Conservation (phyloP, 2,797 vertebrate species). For the Centropyge bicolor region DNA sequence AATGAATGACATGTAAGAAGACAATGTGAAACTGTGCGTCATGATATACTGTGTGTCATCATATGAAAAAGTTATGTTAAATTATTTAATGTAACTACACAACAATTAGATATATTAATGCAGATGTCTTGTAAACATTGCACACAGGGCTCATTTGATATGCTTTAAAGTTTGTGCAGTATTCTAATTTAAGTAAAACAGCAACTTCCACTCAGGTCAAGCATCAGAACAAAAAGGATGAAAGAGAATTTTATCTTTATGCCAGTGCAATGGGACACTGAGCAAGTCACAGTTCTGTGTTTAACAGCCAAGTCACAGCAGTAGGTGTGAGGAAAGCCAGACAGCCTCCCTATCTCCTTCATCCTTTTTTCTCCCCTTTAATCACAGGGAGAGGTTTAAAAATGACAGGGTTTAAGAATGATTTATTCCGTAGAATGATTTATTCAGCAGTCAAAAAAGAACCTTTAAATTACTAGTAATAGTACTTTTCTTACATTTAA, state of each 20-base stretch:
- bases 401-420: background rate
- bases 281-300: slow-evolving; percentile 21
- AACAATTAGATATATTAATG: background rate
- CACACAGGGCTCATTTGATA: background rate
- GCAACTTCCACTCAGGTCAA: slow-evolving; percentile 14
- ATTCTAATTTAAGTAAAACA: slow-evolving; percentile 13
- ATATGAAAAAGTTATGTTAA: background rate
- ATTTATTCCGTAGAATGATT: background rate
- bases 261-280: slow-evolving; percentile 13
- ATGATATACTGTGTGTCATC: background rate
- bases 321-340: slow-evolving; percentile 51
- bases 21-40: background rate
- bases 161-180: slow-evolving; percentile 1
- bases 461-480: background rate
- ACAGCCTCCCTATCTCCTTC: slow-evolving; percentile 13
- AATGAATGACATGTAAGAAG: background rate
- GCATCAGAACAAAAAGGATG: slow-evolving; percentile 15
- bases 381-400: slow-evolving; percentile 18
- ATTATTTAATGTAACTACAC: background rate
- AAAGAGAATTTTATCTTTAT: background rate
- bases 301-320: slow-evolving; percentile 56
- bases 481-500: background rate
- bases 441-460: background rate
- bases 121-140: background rate
- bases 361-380: slow-evolving; percentile 8